Percentiles rank a stretch among this genome's conserved stretches.
phyloP scores from a whole-genome alignment of 2,113 vertebrate species.

The Nycticorax nycticorax region DNA sequence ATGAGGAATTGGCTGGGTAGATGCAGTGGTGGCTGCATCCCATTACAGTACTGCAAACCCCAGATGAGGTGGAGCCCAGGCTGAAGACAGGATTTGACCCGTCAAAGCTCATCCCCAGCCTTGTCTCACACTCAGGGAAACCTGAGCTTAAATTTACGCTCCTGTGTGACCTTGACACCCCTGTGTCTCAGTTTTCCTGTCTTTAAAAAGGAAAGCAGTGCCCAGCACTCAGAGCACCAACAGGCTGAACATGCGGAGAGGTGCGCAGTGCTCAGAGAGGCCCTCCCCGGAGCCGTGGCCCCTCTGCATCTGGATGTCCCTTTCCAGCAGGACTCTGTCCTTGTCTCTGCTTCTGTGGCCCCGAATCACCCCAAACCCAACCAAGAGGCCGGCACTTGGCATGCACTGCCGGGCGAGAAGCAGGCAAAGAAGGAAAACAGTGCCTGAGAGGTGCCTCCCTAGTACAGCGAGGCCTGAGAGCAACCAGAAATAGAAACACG shows the following conservation, averaged over 20 bases:
- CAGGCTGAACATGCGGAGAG: accelerated
- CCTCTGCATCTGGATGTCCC: background rate
- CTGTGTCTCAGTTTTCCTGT: background rate
- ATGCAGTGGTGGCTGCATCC: background rate
- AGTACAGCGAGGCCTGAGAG: background rate
- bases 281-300: background rate
- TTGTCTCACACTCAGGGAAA: background rate
- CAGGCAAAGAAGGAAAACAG: background rate
- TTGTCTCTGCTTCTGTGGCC: background rate
- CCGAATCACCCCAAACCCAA: background rate
- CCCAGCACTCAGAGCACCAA: background rate
- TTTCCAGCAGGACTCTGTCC: background rate
- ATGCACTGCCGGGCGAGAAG: background rate
- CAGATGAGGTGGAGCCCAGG: accelerated
- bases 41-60: background rate
- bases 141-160: background rate
- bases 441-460: background rate
- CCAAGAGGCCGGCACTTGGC: background rate
- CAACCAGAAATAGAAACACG: constrained; percentile 34
- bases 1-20: background rate
- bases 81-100: background rate
- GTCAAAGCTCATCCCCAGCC: background rate
- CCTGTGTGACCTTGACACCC: background rate
- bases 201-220: background rate
- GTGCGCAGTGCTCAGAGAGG: background rate